A percentile compares a stretch with the other conserved stretches of the same genome.
phyloP scores from a whole-genome alignment of 2,113 vertebrate species.

The Otolemur garnettii region DNA sequence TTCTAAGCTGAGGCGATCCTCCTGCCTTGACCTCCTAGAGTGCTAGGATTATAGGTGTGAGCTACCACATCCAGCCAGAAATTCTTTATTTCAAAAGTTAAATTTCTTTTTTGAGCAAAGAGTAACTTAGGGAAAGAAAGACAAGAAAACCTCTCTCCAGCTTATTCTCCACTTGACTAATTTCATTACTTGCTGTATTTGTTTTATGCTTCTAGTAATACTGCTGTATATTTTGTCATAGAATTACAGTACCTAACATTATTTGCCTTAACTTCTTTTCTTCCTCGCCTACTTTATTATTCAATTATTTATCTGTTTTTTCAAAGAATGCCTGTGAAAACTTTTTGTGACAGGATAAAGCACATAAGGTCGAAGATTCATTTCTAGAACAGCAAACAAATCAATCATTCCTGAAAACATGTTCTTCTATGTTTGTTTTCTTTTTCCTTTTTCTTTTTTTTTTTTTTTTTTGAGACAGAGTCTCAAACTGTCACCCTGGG shows the following conservation, averaged over 20 bases:
- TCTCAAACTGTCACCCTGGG: too few relatives aligned
- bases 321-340: neutral
- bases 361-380: neutral
- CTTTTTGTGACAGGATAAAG: neutral
- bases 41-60: too few relatives aligned
- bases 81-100: slow-evolving; percentile 26
- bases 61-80: neutral
- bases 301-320: neutral
- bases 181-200: neutral
- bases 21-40: too few relatives aligned
- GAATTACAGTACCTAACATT: neutral
- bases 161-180: neutral
- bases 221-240: slow-evolving; percentile 13
- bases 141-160: neutral
- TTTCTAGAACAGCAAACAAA: neutral
- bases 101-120: slow-evolving; percentile 14
- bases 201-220: neutral
- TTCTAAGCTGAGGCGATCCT: too few relatives aligned
- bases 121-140: slow-evolving; percentile 44
- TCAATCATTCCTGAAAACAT: neutral
- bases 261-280: slow-evolving; percentile 1
- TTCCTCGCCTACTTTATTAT: neutral
- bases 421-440: neutral
- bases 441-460: too few relatives aligned
- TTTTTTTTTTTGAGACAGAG: too few relatives aligned